These are phyloP conservation scores for Drosophila prostipennis DNA, from an alignment of 2,888 invertebrate species.

Conservation along the genomic window DNA sequence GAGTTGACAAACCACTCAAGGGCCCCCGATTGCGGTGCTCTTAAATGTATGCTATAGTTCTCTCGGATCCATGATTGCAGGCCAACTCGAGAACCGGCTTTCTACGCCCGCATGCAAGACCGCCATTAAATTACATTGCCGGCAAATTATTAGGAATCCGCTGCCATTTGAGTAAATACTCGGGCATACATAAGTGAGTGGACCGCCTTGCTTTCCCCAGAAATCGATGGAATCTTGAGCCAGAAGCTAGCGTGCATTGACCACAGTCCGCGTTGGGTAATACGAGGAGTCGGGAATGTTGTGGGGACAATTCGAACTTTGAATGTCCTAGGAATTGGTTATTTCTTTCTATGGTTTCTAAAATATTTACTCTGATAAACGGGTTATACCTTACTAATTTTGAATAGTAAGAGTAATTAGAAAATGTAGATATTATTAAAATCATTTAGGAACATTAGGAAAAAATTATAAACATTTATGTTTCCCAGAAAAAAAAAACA, in stretches of 20 bases:
- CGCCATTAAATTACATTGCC: slow-evolving; percentile 56
- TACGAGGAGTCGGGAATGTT: slow-evolving; percentile 18
- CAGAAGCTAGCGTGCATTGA: slow-evolving; percentile 79
- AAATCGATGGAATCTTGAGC: slow-evolving; percentile 73
- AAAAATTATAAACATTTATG: too few species aligned
- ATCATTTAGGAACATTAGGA: too few species aligned
- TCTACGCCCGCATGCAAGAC: slow-evolving; percentile 56
- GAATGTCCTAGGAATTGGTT: slow-evolving; percentile 15
- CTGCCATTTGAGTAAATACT: slow-evolving; percentile 32
- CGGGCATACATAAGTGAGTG: slow-evolving; percentile 27
- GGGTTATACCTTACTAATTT: too few species aligned
- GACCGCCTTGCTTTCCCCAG: slow-evolving; percentile 33
- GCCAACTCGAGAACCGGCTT: slow-evolving; percentile 26
- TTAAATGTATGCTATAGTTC: slow-evolving; percentile 12
- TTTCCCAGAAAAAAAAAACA: too few species aligned
- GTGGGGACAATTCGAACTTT: slow-evolving; percentile 4
- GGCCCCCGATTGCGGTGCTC: slow-evolving; percentile 5
- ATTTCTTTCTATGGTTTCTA: neutral
- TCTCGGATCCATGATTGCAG: slow-evolving; percentile 1
- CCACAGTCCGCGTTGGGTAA: slow-evolving; percentile 59
- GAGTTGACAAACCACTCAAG: slow-evolving; percentile 52
- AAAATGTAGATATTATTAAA: too few species aligned
- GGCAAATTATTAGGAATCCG: slow-evolving; percentile 58
- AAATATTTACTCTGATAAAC: too few species aligned
- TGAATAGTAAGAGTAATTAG: too few species aligned